Base-by-base conservation (phyloP, 2,797 vertebrate species). In the Antennarius maculatus region DNA sequence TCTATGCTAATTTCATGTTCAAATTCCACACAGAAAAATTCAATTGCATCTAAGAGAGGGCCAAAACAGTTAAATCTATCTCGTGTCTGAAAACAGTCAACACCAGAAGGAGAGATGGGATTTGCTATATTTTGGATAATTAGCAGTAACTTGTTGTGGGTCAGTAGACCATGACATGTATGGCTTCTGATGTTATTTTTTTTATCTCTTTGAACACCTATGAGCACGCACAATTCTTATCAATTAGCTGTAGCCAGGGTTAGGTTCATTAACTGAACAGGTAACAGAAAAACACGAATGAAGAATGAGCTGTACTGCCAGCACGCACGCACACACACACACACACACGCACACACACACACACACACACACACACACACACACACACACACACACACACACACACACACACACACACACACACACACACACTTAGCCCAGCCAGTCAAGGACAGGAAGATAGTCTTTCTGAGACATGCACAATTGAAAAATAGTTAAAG, bases 301-400 rank as follows among this genome's bases (percentile, higher is more conserved):
- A 91, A 82, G 49, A 85, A 91, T 79, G 84, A 69, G 61, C 59
- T 65, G 23, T 18, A 50, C 61, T n/a, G n/a, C n/a, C n/a, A n/a
- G n/a, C n/a, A n/a, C n/a, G n/a, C n/a, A n/a, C n/a, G n/a, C n/a
- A n/a, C n/a, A n/a, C n/a, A n/a, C n/a, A n/a, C n/a, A n/a, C n/a
- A n/a, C n/a, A n/a, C n/a, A n/a, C n/a, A n/a, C n/a, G n/a, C n/a
- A n/a, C n/a, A n/a, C n/a, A n/a, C n/a, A n/a, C n/a, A n/a, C n/a
- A n/a, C n/a, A n/a, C n/a, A n/a, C n/a, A n/a, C n/a, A n/a, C n/a
- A n/a, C n/a, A n/a, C n/a, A n/a, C n/a, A n/a, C n/a, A n/a, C n/a
- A n/a, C n/a, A n/a, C n/a, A n/a, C n/a, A n/a, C n/a, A n/a, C n/a
- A n/a, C n/a, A n/a, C n/a, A n/a, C 11, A 54, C 41, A 41, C 23